Conservation (phyloP, 2,797 vertebrate genomes). For the Sebastes hubbsi region DNA sequence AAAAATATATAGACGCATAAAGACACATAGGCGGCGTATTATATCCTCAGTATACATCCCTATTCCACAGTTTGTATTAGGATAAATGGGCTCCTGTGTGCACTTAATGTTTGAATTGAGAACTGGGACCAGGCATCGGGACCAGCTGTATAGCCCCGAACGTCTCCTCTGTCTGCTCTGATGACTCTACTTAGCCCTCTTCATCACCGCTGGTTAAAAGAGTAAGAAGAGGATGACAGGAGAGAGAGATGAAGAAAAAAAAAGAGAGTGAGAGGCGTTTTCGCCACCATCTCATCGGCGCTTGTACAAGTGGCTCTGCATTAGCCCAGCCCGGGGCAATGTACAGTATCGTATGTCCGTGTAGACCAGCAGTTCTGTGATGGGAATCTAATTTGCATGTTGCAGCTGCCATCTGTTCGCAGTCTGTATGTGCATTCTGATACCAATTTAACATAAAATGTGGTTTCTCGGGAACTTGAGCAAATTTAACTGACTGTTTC, state of each 20-base stretch:
- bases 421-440: conserved; percentile 34
- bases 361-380: conserved; percentile 35
- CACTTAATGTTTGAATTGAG: conserved; percentile 41
- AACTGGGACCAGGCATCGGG: conserved; percentile 24
- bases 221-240: conserved; percentile 23
- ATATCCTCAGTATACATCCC: conserved; percentile 4
- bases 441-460: conserved; percentile 40
- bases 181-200: conserved; percentile 16
- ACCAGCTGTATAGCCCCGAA: conserved; percentile 26
- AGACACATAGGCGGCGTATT: neutral
- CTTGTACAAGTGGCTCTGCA: conserved; percentile 9
- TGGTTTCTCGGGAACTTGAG: conserved; percentile 32
- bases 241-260: conserved; percentile 26
- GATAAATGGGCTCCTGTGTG: conserved; percentile 28
- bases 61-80: conserved; percentile 10
- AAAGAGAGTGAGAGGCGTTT: neutral
- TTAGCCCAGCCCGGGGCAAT: conserved; percentile 4
- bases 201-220: conserved; percentile 46
- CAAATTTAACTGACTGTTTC: conserved; percentile 45
- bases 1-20: conserved; percentile 7
- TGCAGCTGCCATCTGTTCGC: conserved; percentile 48
- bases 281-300: neutral
- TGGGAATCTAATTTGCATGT: conserved; percentile 47
- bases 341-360: conserved; percentile 23
- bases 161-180: conserved; percentile 28